Base-by-base conservation (phyloP, 2,113 vertebrate genomes). In the Ceyx cyanopectus region DNA sequence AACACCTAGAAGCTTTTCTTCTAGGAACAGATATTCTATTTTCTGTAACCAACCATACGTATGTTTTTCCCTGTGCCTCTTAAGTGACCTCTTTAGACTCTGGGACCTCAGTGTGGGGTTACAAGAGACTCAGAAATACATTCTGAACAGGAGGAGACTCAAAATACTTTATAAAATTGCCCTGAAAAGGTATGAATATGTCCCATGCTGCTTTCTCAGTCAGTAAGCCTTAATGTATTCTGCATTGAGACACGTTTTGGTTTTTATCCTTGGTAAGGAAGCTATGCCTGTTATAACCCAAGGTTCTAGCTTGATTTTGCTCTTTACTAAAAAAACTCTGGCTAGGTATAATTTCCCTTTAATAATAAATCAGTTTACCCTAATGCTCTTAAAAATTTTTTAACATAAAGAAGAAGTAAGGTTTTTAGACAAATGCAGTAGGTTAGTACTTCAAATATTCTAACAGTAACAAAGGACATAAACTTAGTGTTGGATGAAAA, bases 121-220 rank as follows among this genome's bases (percentile, higher is more conserved):
- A 77, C 89, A 24, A 82, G 22, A 63, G 51, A 60, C 29, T 74
- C 1, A 13, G 69, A 83, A 69, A 11, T 10, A 34, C 62, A 60
- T 85, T 66, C 51, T 50, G 43, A 72, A 70, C 54, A 91, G 45
- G 13, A 88, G 32, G 23, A 76, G 75, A 80, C 18, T 70, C 13
- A 66, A 95, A 92, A 69, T 58, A n/a, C 56, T 37, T 63, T 80
- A 68, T 69, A 77, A 89, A 91, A 85, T 70, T 77, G 63, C 48
- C 54, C 46, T 56, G 63, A 85, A 80, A 92, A 87, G 10, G 58
- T 61, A 91, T 26, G 62, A 89, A 89, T 73, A 91, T 4, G 10
- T 62, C 45, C 17, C 37, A 37, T 50, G 41, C 56, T 58, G 67
- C 54, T 43, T 83, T 73, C 81, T 82, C 63, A 65, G 81, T 24